Evolutionary conservation across 2,888 invertebrate species (phyloP).

Genomic region (Pristionchus japonicus): DNA sequence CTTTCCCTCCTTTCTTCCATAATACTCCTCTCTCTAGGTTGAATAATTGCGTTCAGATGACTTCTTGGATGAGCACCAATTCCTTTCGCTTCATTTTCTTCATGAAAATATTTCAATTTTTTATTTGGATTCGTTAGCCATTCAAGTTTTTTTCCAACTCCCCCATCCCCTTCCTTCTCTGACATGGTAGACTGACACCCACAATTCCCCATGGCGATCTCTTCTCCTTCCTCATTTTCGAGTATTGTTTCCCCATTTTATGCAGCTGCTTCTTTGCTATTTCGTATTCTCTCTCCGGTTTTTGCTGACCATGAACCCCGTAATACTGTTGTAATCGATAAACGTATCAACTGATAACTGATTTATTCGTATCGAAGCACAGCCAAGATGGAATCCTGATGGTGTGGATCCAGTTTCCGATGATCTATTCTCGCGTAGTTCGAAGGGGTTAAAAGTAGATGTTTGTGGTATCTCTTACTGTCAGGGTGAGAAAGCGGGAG

Average conservation of each 20-base stretch:
- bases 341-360: not conserved
- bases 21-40: conserved; percentile 10
- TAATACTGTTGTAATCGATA: not conserved
- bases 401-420: not conserved
- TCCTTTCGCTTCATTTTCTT: no score
- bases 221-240: conserved; percentile 1
- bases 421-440: not conserved
- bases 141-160: no score
- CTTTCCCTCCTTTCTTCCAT: conserved; percentile 12
- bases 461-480: conserved; percentile 38
- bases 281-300: not conserved
- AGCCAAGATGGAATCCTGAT: not conserved
- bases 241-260: not conserved
- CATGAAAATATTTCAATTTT: no score
- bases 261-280: not conserved
- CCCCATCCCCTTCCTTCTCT: not conserved
- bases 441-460: conserved; percentile 19
- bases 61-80: no score
- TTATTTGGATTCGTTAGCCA: no score
- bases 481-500: not conserved
- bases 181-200: conserved; percentile 21
- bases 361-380: not conserved
- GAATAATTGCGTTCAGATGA: no score
- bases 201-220: conserved; percentile 35
- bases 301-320: not conserved